Evolutionary conservation across 1,140 invertebrate genomes (phyloP).

Genomic region (Diachasma alloeum): DNA sequence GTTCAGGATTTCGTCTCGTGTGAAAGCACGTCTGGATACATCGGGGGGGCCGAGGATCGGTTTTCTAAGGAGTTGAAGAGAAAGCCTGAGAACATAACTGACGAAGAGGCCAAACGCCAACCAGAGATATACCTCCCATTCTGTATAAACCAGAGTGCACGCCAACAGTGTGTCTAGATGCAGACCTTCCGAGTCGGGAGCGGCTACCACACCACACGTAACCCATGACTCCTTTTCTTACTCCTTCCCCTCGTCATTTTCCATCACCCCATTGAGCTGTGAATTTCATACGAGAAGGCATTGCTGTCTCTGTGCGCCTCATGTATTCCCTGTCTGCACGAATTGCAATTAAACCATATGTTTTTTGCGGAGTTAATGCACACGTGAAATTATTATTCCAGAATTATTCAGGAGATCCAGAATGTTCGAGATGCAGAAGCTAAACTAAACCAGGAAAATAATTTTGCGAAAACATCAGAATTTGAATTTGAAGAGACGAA

Average conservation of each 20-base stretch:
- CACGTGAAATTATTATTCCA: neutral
- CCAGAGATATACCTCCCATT: neutral
- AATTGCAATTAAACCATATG: constrained; percentile 19
- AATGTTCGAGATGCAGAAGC: no score
- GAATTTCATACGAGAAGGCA: constrained; percentile 50
- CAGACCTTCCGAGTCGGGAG: constrained; percentile 6
- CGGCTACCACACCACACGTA: constrained; percentile 5
- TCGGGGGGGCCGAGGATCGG: neutral
- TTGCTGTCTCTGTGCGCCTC: constrained; percentile 28
- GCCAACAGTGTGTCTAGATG: neutral
- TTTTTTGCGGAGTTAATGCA: neutral
- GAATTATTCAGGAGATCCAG: neutral
- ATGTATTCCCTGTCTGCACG: constrained; percentile 13
- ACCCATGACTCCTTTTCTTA: neutral
- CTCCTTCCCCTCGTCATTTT: constrained; percentile 1
- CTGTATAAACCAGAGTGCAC: constrained; percentile 1
- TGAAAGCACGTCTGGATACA: neutral
- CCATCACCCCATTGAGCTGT: constrained; percentile 46
- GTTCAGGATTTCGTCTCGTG: neutral
- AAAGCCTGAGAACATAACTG: constrained; percentile 7
- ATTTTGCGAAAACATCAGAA: no score
- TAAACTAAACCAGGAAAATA: no score
- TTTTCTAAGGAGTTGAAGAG: constrained; percentile 7
- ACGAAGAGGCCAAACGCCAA: constrained; percentile 9
- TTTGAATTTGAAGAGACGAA: no score